A percentile compares a stretch with the other conserved stretches of the same genome.
phyloP scores from a whole-genome alignment of 2,797 vertebrate species.

The Gadopsis marmoratus region DNA sequence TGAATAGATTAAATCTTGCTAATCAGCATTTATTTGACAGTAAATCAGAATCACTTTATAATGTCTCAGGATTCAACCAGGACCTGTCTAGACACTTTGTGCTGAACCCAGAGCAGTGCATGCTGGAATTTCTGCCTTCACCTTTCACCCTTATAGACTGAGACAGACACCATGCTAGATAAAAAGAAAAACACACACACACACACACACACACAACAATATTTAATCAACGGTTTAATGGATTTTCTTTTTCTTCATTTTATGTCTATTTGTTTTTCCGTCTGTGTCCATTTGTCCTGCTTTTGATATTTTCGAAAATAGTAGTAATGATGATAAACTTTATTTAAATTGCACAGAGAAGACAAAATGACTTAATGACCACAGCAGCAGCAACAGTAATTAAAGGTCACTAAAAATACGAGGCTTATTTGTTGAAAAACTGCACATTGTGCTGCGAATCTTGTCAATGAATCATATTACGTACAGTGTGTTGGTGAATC shows the following conservation, averaged over 20 bases:
- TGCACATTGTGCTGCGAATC: neutral
- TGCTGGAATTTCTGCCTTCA: slow-evolving; percentile 40
- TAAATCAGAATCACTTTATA: slow-evolving; percentile 37
- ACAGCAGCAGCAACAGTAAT: neutral
- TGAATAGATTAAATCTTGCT: slow-evolving; percentile 19
- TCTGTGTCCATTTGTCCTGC: neutral
- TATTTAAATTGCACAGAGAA: neutral
- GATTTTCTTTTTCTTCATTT: neutral
- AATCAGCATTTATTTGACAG: slow-evolving; percentile 35
- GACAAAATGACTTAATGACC: neutral
- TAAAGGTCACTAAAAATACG: too few relatives aligned
- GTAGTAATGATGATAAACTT: neutral
- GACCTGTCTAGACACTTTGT: slow-evolving; percentile 56
- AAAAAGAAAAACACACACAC: neutral
- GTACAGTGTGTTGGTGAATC: neutral
- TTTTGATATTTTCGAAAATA: neutral
- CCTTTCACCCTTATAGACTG: slow-evolving; percentile 50
- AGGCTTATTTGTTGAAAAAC: neutral
- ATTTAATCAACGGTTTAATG: neutral
- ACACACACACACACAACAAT: too few relatives aligned
- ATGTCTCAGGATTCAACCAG: slow-evolving; percentile 48
- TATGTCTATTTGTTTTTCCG: neutral
- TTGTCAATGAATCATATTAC: neutral
- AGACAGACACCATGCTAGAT: neutral
- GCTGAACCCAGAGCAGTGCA: slow-evolving; percentile 40